Conservation (phyloP, 1,140 invertebrate genomes). For the Araneus ventricosus region DNA sequence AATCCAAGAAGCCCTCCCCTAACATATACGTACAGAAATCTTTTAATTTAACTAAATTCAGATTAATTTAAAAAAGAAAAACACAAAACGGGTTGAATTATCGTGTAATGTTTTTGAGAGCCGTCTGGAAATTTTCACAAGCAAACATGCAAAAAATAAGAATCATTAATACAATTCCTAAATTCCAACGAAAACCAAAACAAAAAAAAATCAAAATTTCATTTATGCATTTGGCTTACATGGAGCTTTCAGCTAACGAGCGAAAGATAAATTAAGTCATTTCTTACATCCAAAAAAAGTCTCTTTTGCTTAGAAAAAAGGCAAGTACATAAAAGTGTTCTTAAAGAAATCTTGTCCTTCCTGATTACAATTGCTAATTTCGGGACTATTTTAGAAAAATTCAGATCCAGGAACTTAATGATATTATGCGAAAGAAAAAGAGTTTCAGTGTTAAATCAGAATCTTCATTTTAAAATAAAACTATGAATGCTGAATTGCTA, state of each 20-base stretch:
- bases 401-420: neutral
- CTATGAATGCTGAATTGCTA: neutral
- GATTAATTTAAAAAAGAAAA: no score
- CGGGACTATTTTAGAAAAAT: conserved; percentile 17
- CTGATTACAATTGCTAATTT: conserved; percentile 35
- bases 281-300: neutral
- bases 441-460: neutral
- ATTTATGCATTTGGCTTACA: neutral
- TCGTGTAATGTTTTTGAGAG: neutral
- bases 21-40: no score
- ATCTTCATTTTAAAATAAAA: neutral
- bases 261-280: neutral
- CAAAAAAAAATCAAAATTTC: neutral
- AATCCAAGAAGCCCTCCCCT: no score
- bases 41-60: no score
- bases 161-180: neutral
- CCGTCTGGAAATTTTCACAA: neutral
- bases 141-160: neutral
- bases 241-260: neutral
- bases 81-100: neutral
- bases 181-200: neutral
- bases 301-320: neutral
- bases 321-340: neutral
- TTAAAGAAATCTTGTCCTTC: conserved; percentile 16
- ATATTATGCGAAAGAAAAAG: neutral